Percentiles rank a stretch among this genome's conserved stretches.
phyloP scores from a whole-genome alignment of 35 echinoderm and acorn worm species.

The Amphiura filiformis region DNA sequence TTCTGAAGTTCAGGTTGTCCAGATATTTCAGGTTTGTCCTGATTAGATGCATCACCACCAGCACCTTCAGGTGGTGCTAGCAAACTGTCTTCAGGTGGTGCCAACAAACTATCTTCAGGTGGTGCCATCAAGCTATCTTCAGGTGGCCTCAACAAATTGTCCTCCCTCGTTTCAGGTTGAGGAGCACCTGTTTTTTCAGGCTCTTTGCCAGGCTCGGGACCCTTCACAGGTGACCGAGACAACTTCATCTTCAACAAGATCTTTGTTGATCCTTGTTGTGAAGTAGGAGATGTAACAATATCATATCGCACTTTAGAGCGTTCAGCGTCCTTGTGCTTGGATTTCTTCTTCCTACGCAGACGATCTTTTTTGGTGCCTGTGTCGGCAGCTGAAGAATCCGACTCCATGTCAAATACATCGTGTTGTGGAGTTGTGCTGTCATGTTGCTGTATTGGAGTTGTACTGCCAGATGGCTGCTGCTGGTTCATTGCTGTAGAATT shows the following conservation, averaged over 20 bases:
- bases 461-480: not conserved
- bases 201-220: not conserved
- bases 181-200: constrained; percentile 2
- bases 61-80: too few relatives aligned
- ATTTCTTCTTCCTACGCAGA: not conserved
- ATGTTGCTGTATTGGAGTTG: not conserved
- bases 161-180: not conserved
- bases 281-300: constrained; percentile 37
- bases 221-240: constrained; percentile 12
- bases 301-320: constrained; percentile 35
- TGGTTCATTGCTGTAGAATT: not conserved
- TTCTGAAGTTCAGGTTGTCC: too few relatives aligned
- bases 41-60: too few relatives aligned
- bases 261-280: constrained; percentile 22
- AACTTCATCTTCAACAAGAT: constrained; percentile 61
- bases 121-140: too few relatives aligned
- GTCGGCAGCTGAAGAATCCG: constrained; percentile 34
- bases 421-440: constrained; percentile 1
- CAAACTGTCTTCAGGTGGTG: too few relatives aligned
- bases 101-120: too few relatives aligned
- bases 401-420: constrained; percentile 31
- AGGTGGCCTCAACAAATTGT: too few relatives aligned
- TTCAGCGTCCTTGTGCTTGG: constrained; percentile 27
- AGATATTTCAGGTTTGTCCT: too few relatives aligned
- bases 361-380: not conserved